Evolutionary conservation across 2,797 vertebrate genomes (phyloP), one percentile per base, ranked within the genome.

Genomic region (Enteromius trimaculatus): DNA sequence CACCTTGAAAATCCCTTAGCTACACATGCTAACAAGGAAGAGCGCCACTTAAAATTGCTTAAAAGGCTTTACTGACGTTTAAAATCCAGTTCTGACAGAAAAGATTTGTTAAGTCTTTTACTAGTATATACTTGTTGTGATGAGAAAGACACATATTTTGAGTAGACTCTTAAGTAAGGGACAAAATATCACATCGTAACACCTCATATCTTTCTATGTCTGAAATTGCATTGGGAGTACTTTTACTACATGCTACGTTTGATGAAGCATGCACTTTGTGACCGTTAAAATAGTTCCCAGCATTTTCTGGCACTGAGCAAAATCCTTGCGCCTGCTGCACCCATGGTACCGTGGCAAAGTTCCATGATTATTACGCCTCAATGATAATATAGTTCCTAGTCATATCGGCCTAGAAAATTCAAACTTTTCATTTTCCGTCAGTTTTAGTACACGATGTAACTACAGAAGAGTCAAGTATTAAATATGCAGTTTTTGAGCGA

Each of bases 1-100:
- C 65, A 68, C 74, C 64, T 77, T 66, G 64, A 69, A 83, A 55
- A 76, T 44, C 76, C 23, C 66, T 70, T 60, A 60, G 62, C 64
- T 77, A 70, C 23, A 77, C 64, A 60, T 37, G 70, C 80, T 77
- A 76, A 83, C 47, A 13, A 10, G 29, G 62, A 51, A 62, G 19
- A 21, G 34, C 51, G 3, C 55, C 19, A 58, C 26, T 71, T 80
- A 16, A 39, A 71, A 8, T 14, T 60, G 19, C 68, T 31, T 71
- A 47, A 60, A 77, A 44, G 16, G 75, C 9, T 62, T 44, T 77
- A 13, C 51, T 17, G 72, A 76, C 21, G 58, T 13, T 39, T 1
- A 39, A 39, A 39, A 8, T 23, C 29, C 26, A 34, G n/a, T 51
- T 74, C 64, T 23, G 42, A 79, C 2, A 6, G 21, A 66, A 19